Conservation (phyloP, 2,888 invertebrate species). For the Penaeus monodon region DNA sequence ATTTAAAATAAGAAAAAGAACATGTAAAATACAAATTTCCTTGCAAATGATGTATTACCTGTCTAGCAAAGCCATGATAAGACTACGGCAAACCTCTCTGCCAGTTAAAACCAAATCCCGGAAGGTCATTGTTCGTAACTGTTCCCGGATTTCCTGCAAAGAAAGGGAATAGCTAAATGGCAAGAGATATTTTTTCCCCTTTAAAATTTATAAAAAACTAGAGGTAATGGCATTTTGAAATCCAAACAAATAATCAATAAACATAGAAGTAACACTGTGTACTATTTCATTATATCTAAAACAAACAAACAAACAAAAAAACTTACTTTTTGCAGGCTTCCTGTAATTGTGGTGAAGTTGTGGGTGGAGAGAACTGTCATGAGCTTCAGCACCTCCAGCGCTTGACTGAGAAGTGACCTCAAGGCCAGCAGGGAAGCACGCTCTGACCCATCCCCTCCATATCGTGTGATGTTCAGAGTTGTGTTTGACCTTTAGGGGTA, state of each 20-base stretch:
- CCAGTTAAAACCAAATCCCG: constrained; percentile 84
- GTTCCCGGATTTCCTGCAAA: constrained; percentile 74
- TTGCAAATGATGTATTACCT: constrained; percentile 70
- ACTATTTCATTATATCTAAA: too few species aligned
- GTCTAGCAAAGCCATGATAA: constrained; percentile 88
- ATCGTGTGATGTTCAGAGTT: constrained; percentile 19
- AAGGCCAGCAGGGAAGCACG: constrained; percentile 54
- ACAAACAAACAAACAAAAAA: too few species aligned
- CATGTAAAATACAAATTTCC: background rate
- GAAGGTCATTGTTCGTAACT: constrained; percentile 75
- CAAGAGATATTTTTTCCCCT: too few species aligned
- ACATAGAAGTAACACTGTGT: too few species aligned
- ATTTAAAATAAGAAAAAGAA: background rate
- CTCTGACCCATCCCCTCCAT: constrained; percentile 52
- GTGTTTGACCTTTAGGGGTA: constrained; percentile 7
- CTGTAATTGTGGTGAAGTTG: constrained; percentile 70
- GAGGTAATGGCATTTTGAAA: too few species aligned
- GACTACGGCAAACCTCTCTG: constrained; percentile 80
- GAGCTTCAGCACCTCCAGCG: constrained; percentile 72
- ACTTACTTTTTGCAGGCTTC: constrained; percentile 68
- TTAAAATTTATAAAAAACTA: too few species aligned
- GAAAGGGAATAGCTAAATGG: too few species aligned
- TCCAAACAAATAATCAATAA: too few species aligned
- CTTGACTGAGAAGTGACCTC: constrained; percentile 66
- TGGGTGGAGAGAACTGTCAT: constrained; percentile 72